A percentile compares a stretch with the other conserved stretches of the same genome.
phyloP scores from a whole-genome alignment of 2,797 vertebrate genomes.

The Galagoides demidoff region DNA sequence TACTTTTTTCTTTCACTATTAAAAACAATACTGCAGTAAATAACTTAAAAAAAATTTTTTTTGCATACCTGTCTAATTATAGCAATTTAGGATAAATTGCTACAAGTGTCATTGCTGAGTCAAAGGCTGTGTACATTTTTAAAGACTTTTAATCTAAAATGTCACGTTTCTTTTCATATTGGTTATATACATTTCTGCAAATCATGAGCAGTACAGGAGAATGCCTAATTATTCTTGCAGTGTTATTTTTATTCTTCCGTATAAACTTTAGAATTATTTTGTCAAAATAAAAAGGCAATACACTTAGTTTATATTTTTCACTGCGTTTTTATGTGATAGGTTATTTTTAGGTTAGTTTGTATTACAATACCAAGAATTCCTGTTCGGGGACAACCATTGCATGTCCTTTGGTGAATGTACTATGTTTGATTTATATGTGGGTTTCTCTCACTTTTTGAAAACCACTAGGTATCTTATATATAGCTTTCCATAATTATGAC shows the following conservation, averaged over 20 bases:
- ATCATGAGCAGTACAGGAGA: not conserved
- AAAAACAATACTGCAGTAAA: not conserved
- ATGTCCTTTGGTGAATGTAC: not conserved
- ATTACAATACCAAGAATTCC: constrained; percentile 3
- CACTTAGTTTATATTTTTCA: constrained; percentile 43
- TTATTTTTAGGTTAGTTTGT: constrained; percentile 30
- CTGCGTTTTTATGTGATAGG: not conserved
- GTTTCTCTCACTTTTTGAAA: not conserved
- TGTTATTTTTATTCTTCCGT: constrained; percentile 49
- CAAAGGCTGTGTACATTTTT: not conserved
- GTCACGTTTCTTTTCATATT: not conserved
- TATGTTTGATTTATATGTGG: not conserved
- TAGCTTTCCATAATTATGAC: constrained; percentile 16
- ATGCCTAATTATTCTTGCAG: constrained; percentile 1
- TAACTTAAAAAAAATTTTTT: not conserved
- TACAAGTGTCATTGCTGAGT: not conserved
- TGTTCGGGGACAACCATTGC: constrained; percentile 18
- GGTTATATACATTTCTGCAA: not conserved
- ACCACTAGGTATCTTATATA: not conserved
- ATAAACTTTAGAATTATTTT: constrained; percentile 59
- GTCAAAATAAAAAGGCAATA: not conserved
- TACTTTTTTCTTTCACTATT: not conserved
- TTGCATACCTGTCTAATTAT: not conserved
- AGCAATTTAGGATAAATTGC: not conserved
- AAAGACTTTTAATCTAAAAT: constrained; percentile 42